Conservation (phyloP, 2,888 invertebrate genomes). For the Merodon equestris region DNA sequence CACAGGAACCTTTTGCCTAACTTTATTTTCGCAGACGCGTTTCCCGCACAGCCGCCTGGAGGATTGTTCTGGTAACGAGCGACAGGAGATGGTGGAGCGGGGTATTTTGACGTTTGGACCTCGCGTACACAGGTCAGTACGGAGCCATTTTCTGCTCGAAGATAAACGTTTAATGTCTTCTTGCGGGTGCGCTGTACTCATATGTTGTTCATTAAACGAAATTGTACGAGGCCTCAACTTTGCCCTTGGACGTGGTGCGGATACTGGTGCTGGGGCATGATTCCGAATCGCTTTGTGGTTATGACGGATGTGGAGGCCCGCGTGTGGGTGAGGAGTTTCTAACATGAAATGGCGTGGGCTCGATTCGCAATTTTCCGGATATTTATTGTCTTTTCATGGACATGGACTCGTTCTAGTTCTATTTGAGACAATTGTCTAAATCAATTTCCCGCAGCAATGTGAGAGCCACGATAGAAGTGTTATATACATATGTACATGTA, state of each 20-base stretch:
- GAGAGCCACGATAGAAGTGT: too few relatives aligned
- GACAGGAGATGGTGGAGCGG: conserved; percentile 10
- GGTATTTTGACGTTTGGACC: conserved; percentile 19
- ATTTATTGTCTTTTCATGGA: neutral
- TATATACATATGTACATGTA: too few relatives aligned
- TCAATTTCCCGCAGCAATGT: too few relatives aligned
- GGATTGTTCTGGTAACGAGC: conserved; percentile 16
- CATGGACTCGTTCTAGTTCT: too few relatives aligned
- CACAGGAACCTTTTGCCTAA: conserved; percentile 34
- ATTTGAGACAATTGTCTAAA: too few relatives aligned
- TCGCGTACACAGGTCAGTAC: conserved; percentile 39
- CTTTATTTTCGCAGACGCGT: conserved; percentile 25
- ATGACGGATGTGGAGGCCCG: conserved; percentile 11
- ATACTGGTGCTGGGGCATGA: neutral
- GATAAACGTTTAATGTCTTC: conserved; percentile 55
- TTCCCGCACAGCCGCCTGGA: conserved; percentile 35
- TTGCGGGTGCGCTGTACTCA: conserved; percentile 43
- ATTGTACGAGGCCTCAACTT: conserved; percentile 58
- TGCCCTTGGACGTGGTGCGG: conserved; percentile 32
- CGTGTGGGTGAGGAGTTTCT: conserved; percentile 29
- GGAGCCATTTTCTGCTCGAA: conserved; percentile 57
- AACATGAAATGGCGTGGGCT: conserved; percentile 28
- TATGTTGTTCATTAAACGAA: conserved; percentile 55
- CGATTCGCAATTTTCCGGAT: conserved; percentile 18
- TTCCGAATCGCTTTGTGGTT: neutral